These are phyloP conservation scores for Cinclus mexicanus DNA, from an alignment of 2,113 vertebrate species.

Conservation along the genomic window DNA sequence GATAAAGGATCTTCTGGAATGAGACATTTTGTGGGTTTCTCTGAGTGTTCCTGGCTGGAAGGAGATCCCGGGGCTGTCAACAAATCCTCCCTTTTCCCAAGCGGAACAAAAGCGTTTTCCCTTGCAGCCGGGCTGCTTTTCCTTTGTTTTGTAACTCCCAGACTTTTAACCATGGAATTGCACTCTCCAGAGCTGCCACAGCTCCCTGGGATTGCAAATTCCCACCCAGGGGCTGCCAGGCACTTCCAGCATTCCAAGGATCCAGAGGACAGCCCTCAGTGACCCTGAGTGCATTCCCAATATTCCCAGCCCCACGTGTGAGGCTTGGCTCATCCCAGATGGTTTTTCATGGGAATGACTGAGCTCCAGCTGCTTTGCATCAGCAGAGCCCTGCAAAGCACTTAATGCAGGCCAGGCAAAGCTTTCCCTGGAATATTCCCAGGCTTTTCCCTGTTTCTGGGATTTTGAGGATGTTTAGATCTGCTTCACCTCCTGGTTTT, in stretches of 20 bases:
- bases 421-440: not conserved
- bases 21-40: not conserved
- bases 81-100: not conserved
- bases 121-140: not conserved
- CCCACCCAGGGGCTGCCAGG: not conserved
- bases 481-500: not conserved
- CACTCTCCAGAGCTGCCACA: not conserved
- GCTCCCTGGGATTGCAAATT: not conserved
- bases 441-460: not conserved
- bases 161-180: not conserved
- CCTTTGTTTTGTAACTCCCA: not conserved
- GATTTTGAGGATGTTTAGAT: not conserved
- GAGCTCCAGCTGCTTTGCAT: conserved; percentile 17
- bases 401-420: not conserved
- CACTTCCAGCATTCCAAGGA: not conserved
- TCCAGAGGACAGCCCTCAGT: not conserved
- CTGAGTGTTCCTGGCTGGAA: not conserved
- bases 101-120: conserved; percentile 2
- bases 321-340: not conserved
- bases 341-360: not conserved
- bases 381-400: not conserved
- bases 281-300: not conserved
- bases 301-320: not conserved
- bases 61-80: not conserved
- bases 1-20: not conserved